Percentiles rank a stretch among this genome's conserved stretches.
Evolutionary conservation across 2,113 vertebrate species (phyloP).

Genomic region (Nipponia nippon): DNA sequence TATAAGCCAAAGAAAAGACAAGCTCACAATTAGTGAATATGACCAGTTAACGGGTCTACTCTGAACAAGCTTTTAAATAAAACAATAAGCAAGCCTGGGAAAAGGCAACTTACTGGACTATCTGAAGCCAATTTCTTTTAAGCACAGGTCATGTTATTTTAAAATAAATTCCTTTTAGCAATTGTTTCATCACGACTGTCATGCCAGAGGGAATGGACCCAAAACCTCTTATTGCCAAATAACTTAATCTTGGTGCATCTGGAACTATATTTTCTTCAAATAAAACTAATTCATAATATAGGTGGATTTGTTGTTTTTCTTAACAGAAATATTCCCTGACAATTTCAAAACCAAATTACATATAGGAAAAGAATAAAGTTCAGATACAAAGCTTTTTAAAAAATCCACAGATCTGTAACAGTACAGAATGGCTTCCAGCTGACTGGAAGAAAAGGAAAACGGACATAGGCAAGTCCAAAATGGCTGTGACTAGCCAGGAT

Average conservation of each 20-base stretch:
- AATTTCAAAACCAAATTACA: not conserved
- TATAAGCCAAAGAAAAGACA: slow-evolving; percentile 27
- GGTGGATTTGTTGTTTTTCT: not conserved
- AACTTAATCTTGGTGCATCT: not conserved
- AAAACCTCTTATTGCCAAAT: not conserved
- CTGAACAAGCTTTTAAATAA: slow-evolving; percentile 10
- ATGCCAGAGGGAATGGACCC: not conserved
- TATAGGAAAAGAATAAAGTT: not conserved
- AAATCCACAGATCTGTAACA: not conserved
- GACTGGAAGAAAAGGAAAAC: not conserved
- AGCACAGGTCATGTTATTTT: not conserved
- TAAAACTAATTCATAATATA: not conserved
- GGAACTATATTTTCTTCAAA: slow-evolving; percentile 1
- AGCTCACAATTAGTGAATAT: not conserved
- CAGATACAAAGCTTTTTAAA: not conserved
- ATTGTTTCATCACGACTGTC: not conserved
- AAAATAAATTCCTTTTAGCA: slow-evolving; percentile 9
- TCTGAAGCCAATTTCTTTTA: not conserved
- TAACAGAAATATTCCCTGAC: not conserved
- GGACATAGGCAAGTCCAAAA: not conserved
- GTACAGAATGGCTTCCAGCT: not conserved
- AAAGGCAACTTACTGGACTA: not conserved
- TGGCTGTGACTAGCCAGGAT: not conserved
- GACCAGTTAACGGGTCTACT: not conserved
- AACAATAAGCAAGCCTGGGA: not conserved